phyloP scores from a whole-genome alignment of 2,113 vertebrate species.

The Origma solitaria region DNA sequence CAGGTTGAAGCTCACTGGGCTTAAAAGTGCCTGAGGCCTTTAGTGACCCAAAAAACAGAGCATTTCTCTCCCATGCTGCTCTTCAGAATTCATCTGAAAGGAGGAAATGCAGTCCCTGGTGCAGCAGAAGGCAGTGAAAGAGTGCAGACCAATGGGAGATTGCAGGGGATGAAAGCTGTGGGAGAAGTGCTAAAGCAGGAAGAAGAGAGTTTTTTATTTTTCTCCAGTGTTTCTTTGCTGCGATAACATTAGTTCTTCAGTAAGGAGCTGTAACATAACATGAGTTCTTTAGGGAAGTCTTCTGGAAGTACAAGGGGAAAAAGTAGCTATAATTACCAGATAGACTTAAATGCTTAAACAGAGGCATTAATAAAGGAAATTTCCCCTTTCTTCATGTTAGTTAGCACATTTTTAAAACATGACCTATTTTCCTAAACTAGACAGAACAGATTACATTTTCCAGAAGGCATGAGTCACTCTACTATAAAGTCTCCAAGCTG shows the following conservation, averaged over 20 bases:
- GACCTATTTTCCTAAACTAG: slow-evolving; percentile 61
- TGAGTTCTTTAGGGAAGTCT: not conserved
- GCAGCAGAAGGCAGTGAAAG: not conserved
- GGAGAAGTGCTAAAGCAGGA: not conserved
- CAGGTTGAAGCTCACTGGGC: not conserved
- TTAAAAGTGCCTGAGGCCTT: not conserved
- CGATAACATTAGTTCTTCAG: not conserved
- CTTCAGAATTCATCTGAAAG: not conserved
- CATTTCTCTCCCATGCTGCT: not conserved
- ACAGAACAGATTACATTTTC: slow-evolving; percentile 60
- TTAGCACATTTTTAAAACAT: slow-evolving; percentile 59
- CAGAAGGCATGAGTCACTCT: slow-evolving; percentile 60
- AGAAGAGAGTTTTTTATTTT: not conserved
- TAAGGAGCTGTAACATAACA: fast-evolving
- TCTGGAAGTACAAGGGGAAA: not conserved
- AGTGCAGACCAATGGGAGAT: not conserved
- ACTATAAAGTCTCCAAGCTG: slow-evolving; percentile 51
- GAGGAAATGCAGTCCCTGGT: not conserved
- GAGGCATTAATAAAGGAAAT: slow-evolving; percentile 41
- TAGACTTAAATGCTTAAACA: not conserved
- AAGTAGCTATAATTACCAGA: not conserved
- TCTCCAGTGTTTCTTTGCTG: fast-evolving
- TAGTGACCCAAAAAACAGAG: not conserved
- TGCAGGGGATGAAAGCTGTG: not conserved
- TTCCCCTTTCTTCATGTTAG: slow-evolving; percentile 36